phyloP scores from a whole-genome alignment of 2,888 invertebrate genomes.

The Poecilobothrus nobilitatus region DNA sequence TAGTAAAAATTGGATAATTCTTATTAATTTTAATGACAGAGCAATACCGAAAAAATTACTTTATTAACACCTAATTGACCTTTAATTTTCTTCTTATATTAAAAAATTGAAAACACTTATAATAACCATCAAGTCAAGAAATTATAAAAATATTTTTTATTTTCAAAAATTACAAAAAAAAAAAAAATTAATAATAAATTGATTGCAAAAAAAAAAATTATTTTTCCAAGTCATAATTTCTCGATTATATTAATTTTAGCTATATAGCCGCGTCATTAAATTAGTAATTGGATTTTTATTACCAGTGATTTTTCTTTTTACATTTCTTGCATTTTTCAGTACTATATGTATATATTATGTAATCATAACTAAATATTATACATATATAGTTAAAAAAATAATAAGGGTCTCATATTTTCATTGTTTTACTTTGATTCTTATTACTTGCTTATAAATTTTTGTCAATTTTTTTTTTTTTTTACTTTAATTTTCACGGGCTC shows the following conservation, averaged over 20 bases:
- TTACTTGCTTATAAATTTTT: too few species aligned
- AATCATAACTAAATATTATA: too few species aligned
- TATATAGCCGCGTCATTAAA: constrained; percentile 2
- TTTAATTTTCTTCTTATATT: background rate
- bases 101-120: too few species aligned
- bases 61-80: constrained; percentile 1
- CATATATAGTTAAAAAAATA: too few species aligned
- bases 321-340: too few species aligned
- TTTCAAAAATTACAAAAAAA: background rate
- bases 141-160: background rate
- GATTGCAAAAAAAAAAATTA: background rate
- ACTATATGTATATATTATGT: too few species aligned
- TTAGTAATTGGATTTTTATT: constrained; percentile 3
- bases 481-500: too few species aligned
- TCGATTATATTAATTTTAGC: background rate
- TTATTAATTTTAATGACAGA: background rate
- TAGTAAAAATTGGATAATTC: background rate
- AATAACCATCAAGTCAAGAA: background rate
- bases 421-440: too few species aligned
- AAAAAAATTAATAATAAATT: background rate
- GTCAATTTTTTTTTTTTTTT: too few species aligned
- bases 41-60: background rate
- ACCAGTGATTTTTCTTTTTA: background rate
- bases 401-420: too few species aligned
- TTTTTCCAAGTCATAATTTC: background rate